A percentile compares a stretch with the other conserved stretches of the same genome.
phyloP scores from a whole-genome alignment of 2,113 vertebrate species.

The Lepidothrix coronata region DNA sequence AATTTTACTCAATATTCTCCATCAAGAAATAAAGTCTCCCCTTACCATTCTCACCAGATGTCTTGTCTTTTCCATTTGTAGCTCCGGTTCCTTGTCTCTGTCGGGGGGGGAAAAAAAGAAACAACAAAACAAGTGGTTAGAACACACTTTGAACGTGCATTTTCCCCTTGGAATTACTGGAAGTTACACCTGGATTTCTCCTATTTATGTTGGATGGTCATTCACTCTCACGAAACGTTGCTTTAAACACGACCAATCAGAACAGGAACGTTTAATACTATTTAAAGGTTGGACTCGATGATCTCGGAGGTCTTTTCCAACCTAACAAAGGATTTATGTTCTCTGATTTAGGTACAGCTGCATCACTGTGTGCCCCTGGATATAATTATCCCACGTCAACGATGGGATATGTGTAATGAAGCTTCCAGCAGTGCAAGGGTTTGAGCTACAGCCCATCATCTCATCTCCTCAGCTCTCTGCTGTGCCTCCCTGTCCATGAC shows the following conservation, averaged over 20 bases:
- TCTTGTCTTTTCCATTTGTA: constrained; percentile 88
- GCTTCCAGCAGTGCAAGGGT: not conserved
- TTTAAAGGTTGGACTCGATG: not conserved
- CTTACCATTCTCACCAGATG: constrained; percentile 89
- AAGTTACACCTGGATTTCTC: not conserved
- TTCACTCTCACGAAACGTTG: not conserved
- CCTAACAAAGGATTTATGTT: not conserved
- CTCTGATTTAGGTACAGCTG: not conserved
- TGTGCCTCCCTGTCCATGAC: not conserved
- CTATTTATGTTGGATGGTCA: not conserved
- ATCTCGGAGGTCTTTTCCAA: not conserved
- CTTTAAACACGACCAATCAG: not conserved
- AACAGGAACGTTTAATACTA: not conserved
- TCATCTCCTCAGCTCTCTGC: not conserved
- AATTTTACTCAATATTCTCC: not conserved
- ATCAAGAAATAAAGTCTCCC: not conserved
- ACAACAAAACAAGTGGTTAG: not conserved
- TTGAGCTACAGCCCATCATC: not conserved
- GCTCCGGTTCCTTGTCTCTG: constrained; percentile 91
- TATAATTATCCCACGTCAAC: not conserved
- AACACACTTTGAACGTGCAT: not conserved
- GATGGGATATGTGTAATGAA: not conserved
- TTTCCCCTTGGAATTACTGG: not conserved
- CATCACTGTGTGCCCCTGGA: not conserved
- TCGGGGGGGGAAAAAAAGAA: not conserved